Base-by-base conservation (phyloP, 2,113 vertebrate genomes). In the Regulus satrapa region DNA sequence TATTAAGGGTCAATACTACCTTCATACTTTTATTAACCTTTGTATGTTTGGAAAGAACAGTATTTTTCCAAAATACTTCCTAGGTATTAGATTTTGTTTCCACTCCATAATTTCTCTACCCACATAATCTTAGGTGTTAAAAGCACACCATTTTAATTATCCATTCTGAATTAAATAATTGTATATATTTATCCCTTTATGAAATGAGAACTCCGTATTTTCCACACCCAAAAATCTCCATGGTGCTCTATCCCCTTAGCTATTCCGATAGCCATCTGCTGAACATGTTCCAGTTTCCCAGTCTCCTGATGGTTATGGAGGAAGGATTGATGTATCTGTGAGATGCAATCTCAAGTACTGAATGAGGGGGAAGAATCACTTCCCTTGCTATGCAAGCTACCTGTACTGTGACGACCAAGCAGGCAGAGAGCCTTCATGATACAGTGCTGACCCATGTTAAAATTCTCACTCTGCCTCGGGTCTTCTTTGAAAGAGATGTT, bases 81-180 rank as follows among this genome's bases (percentile, higher is more conserved):
- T 62, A 74, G 10, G 9, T 69, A 73, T 69, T 56, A 67, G 66
- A 75, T 90, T 90, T 79, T 62, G 56, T 64, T 93, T 97, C 94
- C 59, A 82, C 17, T 91, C 85, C 45, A 92, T 72, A 95, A 85
- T n/a, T 80, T 62, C 51, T 82, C 78, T 84, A 43, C 61, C 72
- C 75, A 94, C 75, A 85, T 29, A 82, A 29, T 69, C 31, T 76
- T 49, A 87, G 71, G 56, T 84, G 34, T 66, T 90, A 75, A 84
- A 96, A 95, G 56, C 24, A 87, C 31, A 68, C 11, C 12, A 49
- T 67, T 83, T 83, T 41, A 78, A 69, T 24, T 4, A 64, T 10
- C n/a, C 13, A 58, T 64, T 92, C 71, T 68, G n/a, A 76, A 88
- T 92, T 81, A 88, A 96, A 74, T 87, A 89, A 83, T 34, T 63